Conservation (phyloP, 2,888 invertebrate genomes). For the Ormia ochracea region DNA sequence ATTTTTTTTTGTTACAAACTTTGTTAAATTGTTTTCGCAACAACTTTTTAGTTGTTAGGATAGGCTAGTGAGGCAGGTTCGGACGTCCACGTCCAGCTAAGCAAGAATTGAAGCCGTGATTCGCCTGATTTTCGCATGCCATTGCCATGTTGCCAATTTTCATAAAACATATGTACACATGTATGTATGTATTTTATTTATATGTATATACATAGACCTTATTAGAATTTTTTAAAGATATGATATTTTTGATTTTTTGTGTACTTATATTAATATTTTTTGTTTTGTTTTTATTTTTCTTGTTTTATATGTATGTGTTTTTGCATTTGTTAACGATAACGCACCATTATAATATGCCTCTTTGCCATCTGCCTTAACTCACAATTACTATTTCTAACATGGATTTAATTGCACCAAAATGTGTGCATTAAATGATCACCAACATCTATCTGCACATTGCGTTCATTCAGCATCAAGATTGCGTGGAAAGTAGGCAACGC, state of each 20-base stretch:
- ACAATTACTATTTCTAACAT: slow-evolving; percentile 33
- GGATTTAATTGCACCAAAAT: slow-evolving; percentile 14
- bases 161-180: neutral
- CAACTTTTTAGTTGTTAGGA: no score
- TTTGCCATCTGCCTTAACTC: slow-evolving; percentile 38
- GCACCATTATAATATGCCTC: slow-evolving; percentile 39
- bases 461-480: slow-evolving; percentile 72
- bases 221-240: no score
- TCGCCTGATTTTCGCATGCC: slow-evolving; percentile 4
- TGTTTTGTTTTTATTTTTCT: slow-evolving; percentile 47
- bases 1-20: no score
- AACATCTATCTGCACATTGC: neutral
- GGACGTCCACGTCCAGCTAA: no score
- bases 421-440: neutral
- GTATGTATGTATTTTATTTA: neutral
- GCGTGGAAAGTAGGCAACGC: slow-evolving; percentile 73
- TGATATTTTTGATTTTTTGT: neutral
- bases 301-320: slow-evolving; percentile 54
- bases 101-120: no score
- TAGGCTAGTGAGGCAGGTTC: no score
- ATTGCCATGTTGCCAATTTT: slow-evolving; percentile 52
- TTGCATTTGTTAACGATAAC: slow-evolving; percentile 22
- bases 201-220: no score
- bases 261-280: slow-evolving; percentile 44
- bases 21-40: no score